A percentile compares a stretch with the other conserved stretches of the same genome.
phyloP scores from a whole-genome alignment of 2,888 invertebrate species.

The Chloromyia formosa region DNA sequence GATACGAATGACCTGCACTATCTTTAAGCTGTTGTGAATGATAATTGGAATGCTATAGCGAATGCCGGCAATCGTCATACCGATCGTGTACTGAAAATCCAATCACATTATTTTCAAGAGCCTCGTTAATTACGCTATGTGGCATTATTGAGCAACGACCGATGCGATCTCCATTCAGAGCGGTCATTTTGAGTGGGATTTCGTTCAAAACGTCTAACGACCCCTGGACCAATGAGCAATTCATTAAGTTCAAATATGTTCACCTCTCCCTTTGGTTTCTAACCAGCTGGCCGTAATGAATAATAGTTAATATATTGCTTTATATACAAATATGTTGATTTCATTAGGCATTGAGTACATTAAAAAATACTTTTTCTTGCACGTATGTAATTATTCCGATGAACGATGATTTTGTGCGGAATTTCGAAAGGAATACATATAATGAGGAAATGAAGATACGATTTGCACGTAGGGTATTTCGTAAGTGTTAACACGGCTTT shows the following conservation, averaged over 20 bases:
- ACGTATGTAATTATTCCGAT: too few species aligned
- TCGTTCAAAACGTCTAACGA: background rate
- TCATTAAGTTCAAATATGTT: background rate
- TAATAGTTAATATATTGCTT: conserved; percentile 1
- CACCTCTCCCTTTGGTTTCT: background rate
- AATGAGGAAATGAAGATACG: too few species aligned
- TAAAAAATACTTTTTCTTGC: too few species aligned
- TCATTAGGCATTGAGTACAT: background rate
- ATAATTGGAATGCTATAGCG: background rate
- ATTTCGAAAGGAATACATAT: too few species aligned
- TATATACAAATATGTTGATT: conserved; percentile 6
- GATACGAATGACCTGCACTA: background rate
- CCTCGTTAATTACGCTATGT: conserved; percentile 7
- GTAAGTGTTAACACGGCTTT: too few species aligned
- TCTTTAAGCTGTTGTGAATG: background rate
- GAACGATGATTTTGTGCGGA: too few species aligned
- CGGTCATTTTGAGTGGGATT: background rate
- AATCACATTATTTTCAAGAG: conserved; percentile 6
- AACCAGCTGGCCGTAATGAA: background rate
- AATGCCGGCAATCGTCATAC: background rate
- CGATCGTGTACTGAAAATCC: conserved; percentile 1
- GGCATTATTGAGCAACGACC: background rate
- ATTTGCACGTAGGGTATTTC: too few species aligned
- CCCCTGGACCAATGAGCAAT: background rate
- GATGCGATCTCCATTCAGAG: background rate